Conservation (phyloP, 2,888 invertebrate genomes). For the Dicyrtomina minuta region DNA sequence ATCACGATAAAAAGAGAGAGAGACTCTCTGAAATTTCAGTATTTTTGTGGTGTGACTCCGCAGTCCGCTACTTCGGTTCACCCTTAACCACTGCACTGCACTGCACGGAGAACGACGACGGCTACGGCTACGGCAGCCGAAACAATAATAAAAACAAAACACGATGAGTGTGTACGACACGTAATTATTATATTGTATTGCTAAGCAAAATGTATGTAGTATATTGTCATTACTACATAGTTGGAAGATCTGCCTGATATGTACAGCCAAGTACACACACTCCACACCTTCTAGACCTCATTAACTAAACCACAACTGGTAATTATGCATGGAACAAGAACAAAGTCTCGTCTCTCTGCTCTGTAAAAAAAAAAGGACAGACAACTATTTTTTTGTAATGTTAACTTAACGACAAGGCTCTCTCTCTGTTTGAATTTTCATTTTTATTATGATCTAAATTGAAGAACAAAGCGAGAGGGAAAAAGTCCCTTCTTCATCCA, state of each 20-base stretch:
- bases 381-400: not conserved
- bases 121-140: no score
- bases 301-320: conserved; percentile 8
- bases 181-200: not conserved
- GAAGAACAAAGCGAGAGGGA: not conserved
- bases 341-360: not conserved
- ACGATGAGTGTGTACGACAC: no score
- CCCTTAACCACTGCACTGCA: no score
- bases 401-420: no score
- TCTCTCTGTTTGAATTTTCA: not conserved
- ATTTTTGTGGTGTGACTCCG: conserved; percentile 31
- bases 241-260: not conserved
- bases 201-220: no score
- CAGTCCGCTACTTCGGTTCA: not conserved
- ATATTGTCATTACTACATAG: not conserved
- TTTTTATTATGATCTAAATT: not conserved
- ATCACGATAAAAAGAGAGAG: no score
- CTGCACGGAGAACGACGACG: no score
- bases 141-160: no score
- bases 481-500: not conserved
- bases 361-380: not conserved
- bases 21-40: no score
- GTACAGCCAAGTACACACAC: not conserved
- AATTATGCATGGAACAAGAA: conserved; percentile 19
- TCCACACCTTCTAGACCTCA: conserved; percentile 11